Base-by-base conservation (phyloP, 2,797 vertebrate genomes). In the Schizothorax lantsangensis region DNA sequence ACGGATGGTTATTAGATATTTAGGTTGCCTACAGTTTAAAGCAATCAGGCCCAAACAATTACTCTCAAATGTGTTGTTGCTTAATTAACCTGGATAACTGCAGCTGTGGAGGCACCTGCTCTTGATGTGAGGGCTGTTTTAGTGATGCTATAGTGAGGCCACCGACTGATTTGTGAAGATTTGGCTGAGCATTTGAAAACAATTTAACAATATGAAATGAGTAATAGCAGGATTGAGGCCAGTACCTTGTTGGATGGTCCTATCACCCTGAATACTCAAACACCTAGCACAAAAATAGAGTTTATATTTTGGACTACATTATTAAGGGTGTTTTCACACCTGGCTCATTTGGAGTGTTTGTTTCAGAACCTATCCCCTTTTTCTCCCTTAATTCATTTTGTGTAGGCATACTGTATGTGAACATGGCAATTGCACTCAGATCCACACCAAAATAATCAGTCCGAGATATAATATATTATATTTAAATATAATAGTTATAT, bases 71-170 rank as follows among this genome's bases (percentile, higher is more conserved):
- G 47, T 74, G 54, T 62, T 73, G 69, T 74, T 59, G 52, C 82
- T 59, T 74, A 74, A 62, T 73, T 74, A 84, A 64, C 69, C 71
- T 73, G 52, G 38, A 74, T 74, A 57, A 40, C 36, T 72, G 81
- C 81, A 83, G 68, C 49, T 83, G 81, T 57, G 47, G 36, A 81
- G 45, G 69, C 36, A 73, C 49, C 81, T 83, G 52, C 38, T 83
- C 49, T 73, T 83, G 9, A 43, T 59, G 36, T 72, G 4, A 59
- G 49, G 15, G 23, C 52, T 83, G 33, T 83, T 83, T 73, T 68
- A 81, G 38, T 49, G 43, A 68, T 49, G 79, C 40, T 66, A 5
- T 45, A 33, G 17, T 64, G 52, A 59, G 75, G 75, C 52, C 52
- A 57, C 21, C 8, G 49, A 40, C 59, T 68, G n/a, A 68, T 68